phyloP scores from a whole-genome alignment of 2,888 invertebrate species.

The Vesta saturnalis region DNA sequence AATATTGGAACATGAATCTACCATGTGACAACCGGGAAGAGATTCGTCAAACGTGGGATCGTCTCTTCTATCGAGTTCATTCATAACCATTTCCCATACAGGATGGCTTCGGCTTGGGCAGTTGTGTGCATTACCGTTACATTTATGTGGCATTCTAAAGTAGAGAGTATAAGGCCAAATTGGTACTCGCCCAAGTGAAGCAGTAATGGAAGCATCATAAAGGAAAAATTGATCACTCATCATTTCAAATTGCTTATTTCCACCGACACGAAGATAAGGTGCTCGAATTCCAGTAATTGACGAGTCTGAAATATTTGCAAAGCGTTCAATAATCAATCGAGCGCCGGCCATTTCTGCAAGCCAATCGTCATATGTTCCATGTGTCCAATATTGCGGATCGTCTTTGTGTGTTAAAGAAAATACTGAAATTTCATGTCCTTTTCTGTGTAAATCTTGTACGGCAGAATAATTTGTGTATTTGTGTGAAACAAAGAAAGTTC shows the following conservation, averaged over 20 bases:
- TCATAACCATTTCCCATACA: slow-evolving; percentile 98
- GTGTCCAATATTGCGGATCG: slow-evolving; percentile 89
- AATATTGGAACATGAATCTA: slow-evolving; percentile 93
- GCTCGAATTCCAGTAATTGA: slow-evolving; percentile 90
- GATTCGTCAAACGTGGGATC: slow-evolving; percentile 94
- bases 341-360: slow-evolving; percentile 94
- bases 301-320: slow-evolving; percentile 91
- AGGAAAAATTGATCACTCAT: slow-evolving; percentile 95
- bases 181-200: slow-evolving; percentile 86
- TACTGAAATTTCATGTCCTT: slow-evolving; percentile 91
- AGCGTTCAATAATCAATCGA: slow-evolving; percentile 85
- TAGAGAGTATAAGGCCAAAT: slow-evolving; percentile 98
- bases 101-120: slow-evolving; percentile 92
- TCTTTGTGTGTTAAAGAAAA: slow-evolving; percentile 94
- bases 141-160: slow-evolving; percentile 96
- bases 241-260: slow-evolving; percentile 96
- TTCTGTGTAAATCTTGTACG: slow-evolving; percentile 87
- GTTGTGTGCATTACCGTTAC: slow-evolving; percentile 93
- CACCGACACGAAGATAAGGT: slow-evolving; percentile 89
- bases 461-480: slow-evolving; percentile 93
- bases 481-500: slow-evolving; percentile 92
- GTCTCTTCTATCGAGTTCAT: slow-evolving; percentile 91
- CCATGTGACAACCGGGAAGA: slow-evolving; percentile 93
- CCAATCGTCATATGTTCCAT: slow-evolving; percentile 91
- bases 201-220: slow-evolving; percentile 94